phyloP scores from a whole-genome alignment of 2,888 invertebrate genomes.

The Troides aeacus region DNA sequence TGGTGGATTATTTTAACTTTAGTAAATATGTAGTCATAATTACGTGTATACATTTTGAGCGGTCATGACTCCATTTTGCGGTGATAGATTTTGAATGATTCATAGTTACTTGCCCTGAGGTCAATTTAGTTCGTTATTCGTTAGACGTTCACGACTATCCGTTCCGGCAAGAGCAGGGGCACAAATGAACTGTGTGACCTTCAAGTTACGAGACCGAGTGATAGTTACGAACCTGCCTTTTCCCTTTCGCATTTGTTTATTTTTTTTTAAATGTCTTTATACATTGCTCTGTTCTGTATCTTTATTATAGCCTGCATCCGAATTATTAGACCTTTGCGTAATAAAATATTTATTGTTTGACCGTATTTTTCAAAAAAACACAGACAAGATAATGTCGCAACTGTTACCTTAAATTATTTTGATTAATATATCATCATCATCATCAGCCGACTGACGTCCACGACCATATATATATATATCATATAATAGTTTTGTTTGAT shows the following conservation, averaged over 20 bases:
- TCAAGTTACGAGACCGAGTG: slow-evolving; percentile 36
- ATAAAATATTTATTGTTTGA: not conserved
- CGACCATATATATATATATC: too few relatives aligned
- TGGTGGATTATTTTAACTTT: not conserved
- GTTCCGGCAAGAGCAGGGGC: slow-evolving; percentile 28
- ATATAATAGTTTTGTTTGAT: too few relatives aligned
- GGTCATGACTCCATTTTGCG: slow-evolving; percentile 19
- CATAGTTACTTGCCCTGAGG: slow-evolving; percentile 20
- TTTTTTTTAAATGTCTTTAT: slow-evolving; percentile 20
- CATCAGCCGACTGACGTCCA: too few relatives aligned
- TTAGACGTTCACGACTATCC: slow-evolving; percentile 16
- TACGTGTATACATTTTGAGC: not conserved
- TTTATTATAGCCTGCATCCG: not conserved
- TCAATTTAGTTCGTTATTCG: slow-evolving; percentile 14
- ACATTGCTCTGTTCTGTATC: not conserved
- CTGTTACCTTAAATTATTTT: too few relatives aligned
- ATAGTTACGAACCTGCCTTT: slow-evolving; percentile 26
- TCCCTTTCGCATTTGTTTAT: slow-evolving; percentile 23
- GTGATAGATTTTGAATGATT: slow-evolving; percentile 33
- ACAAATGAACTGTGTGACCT: slow-evolving; percentile 35
- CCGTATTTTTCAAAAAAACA: too few relatives aligned
- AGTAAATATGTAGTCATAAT: slow-evolving; percentile 34
- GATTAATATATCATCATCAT: too few relatives aligned
- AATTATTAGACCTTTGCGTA: slow-evolving; percentile 15
- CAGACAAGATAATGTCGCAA: too few relatives aligned